Conservation (phyloP, 2,888 invertebrate genomes). For the Timandra comae region DNA sequence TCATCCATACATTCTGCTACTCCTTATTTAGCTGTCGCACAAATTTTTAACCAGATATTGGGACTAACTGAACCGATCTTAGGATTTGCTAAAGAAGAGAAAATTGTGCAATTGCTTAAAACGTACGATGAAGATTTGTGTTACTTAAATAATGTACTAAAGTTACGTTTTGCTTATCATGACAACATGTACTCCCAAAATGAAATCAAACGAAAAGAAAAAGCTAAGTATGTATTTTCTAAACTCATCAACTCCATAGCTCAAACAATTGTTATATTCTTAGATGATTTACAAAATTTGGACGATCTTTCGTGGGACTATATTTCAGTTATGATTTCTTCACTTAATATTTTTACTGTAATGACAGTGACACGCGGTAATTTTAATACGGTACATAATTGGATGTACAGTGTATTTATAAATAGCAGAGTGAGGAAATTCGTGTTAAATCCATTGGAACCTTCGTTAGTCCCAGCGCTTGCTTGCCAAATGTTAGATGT, state of each 20-base stretch:
- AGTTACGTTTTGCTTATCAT: constrained; percentile 70
- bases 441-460: constrained; percentile 52
- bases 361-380: constrained; percentile 55
- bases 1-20: constrained; percentile 64
- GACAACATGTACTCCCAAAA: constrained; percentile 49
- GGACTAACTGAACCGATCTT: constrained; percentile 48
- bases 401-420: constrained; percentile 62
- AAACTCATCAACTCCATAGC: constrained; percentile 47
- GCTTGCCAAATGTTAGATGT: constrained; percentile 79
- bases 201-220: constrained; percentile 50
- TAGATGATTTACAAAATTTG: constrained; percentile 71
- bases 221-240: constrained; percentile 51
- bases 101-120: constrained; percentile 45
- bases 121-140: constrained; percentile 63
- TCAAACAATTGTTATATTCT: constrained; percentile 49
- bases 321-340: constrained; percentile 47
- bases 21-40: constrained; percentile 56
- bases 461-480: constrained; percentile 59
- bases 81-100: constrained; percentile 63
- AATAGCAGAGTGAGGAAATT: constrained; percentile 57
- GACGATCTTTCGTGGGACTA: constrained; percentile 65
- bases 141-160: constrained; percentile 70
- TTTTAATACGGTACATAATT: constrained; percentile 48
- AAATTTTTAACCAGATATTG: constrained; percentile 58
- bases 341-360: constrained; percentile 49